Conservation (phyloP, 1,140 invertebrate species). For the Calycopis cecrops region DNA sequence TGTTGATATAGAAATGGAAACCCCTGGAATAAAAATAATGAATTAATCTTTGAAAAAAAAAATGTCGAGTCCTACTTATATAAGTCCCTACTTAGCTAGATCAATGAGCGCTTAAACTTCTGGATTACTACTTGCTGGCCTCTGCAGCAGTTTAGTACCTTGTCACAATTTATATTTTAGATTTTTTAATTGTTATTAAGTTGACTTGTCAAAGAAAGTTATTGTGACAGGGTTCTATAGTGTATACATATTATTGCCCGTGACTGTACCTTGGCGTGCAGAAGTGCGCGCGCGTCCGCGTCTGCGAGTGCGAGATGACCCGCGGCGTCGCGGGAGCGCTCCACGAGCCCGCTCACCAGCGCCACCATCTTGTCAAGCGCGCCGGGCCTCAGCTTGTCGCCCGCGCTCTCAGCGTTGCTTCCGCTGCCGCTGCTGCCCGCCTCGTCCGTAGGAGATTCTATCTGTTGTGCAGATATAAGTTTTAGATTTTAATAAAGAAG, state of each 20-base stretch:
- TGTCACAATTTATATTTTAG: no score
- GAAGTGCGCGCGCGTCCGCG: conserved; percentile 87
- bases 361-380: conserved; percentile 98
- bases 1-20: conserved; percentile 96
- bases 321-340: conserved; percentile 87
- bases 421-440: conserved; percentile 43
- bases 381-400: conserved; percentile 87
- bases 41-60: conserved; percentile 7
- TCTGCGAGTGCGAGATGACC: conserved; percentile 84
- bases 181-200: no score
- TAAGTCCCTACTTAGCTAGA: no score
- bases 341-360: conserved; percentile 89
- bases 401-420: conserved; percentile 36
- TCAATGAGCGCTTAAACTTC: no score
- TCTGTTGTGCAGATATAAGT: conserved; percentile 29
- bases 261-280: conserved; percentile 91
- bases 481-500: neutral
- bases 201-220: no score
- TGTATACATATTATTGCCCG: no score
- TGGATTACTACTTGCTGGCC: no score
- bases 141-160: no score
- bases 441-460: conserved; percentile 78
- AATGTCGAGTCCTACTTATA: neutral
- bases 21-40: conserved; percentile 74
- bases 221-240: no score